Base-by-base conservation (phyloP, 2,888 invertebrate species). In the Tachystola acroxantha region DNA sequence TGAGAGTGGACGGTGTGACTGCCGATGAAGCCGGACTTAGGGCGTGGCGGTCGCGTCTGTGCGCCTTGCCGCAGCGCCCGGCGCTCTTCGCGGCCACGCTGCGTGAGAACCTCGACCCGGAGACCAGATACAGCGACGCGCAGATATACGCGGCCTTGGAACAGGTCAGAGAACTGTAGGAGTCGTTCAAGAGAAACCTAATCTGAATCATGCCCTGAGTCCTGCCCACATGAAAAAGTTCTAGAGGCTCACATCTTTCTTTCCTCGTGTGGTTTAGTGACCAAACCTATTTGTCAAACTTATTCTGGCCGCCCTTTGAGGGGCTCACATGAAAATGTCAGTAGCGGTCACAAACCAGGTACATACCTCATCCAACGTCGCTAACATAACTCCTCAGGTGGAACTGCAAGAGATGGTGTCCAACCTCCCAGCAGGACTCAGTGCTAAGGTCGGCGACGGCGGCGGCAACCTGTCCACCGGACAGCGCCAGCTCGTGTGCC, bases 81-180 rank as follows among this genome's bases (percentile, higher is more conserved):
- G 90, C 93, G 10, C 64, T 94, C 12, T 93, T 96, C 66, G 91
- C 93, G 1, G 94, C 94, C n/a, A 89, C 92, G 0, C 69, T 96
- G 42, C 75, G 95, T 0, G 90, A 91, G 45, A 96, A 96, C 70
- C 77, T 96, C 26, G 95, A 95, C 71, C 95, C 95, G 0, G 91
- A 92, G 59, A 80, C 88, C 7, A 69, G 84, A 20, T 90, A 91
- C 55, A 67, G 74, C 5, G 95, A 95, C 51, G 84, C 88, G 0
- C 76, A 89, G 11, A 75, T 96, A 16, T 92, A 94, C 91, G 81
- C 79, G 24, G 94, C 93, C 0, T 63, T 96, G 7, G 91, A 93
- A 34, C 92, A 94, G 75, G 93, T 85, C 3, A 16, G n/a, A n/a
- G n/a, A n/a, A n/a, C n/a, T n/a, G n/a, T n/a, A n/a, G n/a, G n/a